Evolutionary conservation across 2,888 invertebrate species (phyloP).

Genomic region (Phasia obesa): DNA sequence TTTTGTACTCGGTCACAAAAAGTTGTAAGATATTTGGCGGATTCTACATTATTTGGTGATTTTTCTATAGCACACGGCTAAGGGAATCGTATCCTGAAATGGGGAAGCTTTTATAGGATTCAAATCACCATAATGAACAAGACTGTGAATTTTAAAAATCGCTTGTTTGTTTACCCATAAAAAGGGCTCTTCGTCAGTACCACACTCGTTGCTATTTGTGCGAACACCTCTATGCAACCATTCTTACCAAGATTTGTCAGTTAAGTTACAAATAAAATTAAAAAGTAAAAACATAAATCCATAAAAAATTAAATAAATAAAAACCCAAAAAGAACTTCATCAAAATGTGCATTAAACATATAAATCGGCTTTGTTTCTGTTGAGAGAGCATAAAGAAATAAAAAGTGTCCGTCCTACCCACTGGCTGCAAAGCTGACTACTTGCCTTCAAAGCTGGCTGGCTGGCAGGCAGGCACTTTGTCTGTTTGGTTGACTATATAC

Average conservation of each 20-base stretch:
- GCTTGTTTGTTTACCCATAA: no score
- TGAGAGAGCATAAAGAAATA: slow-evolving; percentile 33
- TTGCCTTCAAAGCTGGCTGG: neutral
- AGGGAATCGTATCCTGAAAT: no score
- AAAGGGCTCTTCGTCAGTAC: neutral
- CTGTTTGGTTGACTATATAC: slow-evolving; percentile 22
- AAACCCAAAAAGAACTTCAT: slow-evolving; percentile 45
- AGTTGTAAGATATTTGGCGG: no score
- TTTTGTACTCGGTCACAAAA: no score
- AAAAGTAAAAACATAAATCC: slow-evolving; percentile 43
- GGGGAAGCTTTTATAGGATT: no score
- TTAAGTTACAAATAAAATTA: slow-evolving; percentile 59
- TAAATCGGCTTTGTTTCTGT: slow-evolving; percentile 33
- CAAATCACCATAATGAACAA: no score
- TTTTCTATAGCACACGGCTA: no score
- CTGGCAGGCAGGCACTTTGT: neutral
- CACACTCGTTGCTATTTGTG: slow-evolving; percentile 25
- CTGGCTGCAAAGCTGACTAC: slow-evolving; percentile 12
- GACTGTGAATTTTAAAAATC: no score
- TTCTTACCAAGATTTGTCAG: slow-evolving; percentile 60
- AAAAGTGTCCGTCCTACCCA: slow-evolving; percentile 42
- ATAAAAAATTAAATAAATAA: slow-evolving; percentile 33
- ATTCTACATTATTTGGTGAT: no score
- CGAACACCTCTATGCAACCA: slow-evolving; percentile 7
- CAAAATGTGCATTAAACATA: slow-evolving; percentile 46